A percentile compares a stretch with the other conserved stretches of the same genome.
Evolutionary conservation across 2,797 vertebrate species (phyloP).

Genomic region (Nasua narica): DNA sequence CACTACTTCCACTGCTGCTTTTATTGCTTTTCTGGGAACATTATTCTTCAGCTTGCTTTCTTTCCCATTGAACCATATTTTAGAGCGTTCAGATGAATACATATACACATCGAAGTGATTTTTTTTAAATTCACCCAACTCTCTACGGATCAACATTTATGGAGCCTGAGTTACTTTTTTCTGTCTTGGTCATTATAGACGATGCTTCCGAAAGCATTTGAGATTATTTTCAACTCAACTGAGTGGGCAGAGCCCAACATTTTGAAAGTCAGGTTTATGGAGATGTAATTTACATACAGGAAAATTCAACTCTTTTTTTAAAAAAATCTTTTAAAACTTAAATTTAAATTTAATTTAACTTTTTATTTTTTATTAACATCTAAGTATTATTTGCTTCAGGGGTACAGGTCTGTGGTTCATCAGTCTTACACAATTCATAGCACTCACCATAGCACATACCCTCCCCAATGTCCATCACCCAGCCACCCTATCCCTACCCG

Average conservation of each 20-base stretch:
- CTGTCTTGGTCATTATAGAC: not conserved
- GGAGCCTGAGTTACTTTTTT: not conserved
- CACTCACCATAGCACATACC: too few relatives aligned
- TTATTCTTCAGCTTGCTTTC: not conserved
- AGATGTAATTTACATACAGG: not conserved
- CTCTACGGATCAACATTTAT: not conserved
- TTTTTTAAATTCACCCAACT: not conserved
- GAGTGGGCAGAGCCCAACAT: not conserved
- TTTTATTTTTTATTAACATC: too few relatives aligned
- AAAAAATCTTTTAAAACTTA: too few relatives aligned
- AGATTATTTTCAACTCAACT: not conserved
- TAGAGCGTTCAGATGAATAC: not conserved
- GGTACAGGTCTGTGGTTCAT: too few relatives aligned
- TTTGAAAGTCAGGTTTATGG: slow-evolving; percentile 3
- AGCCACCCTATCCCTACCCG: too few relatives aligned
- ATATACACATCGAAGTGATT: not conserved
- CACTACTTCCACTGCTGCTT: not conserved
- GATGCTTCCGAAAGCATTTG: not conserved
- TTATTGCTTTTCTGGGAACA: not conserved
- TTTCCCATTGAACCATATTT: not conserved
- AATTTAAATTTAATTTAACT: too few relatives aligned
- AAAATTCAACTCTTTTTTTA: not conserved
- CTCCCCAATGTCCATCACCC: too few relatives aligned
- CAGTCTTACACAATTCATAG: too few relatives aligned
- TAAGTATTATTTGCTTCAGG: too few relatives aligned